Conservation (phyloP, 2,797 vertebrate genomes). For the Pelochelys cantorii region DNA sequence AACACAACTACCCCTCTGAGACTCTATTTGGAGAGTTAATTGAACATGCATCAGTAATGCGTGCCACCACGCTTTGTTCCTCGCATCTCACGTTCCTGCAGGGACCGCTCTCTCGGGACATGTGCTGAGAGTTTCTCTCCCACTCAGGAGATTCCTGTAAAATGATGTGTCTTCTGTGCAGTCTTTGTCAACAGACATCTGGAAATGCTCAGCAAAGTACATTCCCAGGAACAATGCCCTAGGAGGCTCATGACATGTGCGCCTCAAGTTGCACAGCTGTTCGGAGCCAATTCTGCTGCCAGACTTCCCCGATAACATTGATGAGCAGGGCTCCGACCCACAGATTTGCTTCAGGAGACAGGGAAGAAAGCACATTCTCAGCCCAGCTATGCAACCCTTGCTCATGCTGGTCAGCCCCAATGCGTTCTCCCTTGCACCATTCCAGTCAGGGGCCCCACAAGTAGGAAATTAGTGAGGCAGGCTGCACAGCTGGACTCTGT, state of each 20-base stretch:
- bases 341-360: not conserved
- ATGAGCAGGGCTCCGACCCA: not conserved
- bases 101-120: not conserved
- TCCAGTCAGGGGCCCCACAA: not conserved
- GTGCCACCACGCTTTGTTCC: not conserved
- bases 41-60: not conserved
- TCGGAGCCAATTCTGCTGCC: not conserved
- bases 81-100: not conserved
- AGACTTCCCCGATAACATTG: not conserved
- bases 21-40: not conserved
- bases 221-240: not conserved
- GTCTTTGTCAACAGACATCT: not conserved
- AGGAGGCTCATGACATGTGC: not conserved
- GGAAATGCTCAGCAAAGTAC: not conserved
- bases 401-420: not conserved
- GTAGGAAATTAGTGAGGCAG: not conserved
- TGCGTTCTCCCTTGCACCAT: no score
- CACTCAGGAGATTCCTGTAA: not conserved
- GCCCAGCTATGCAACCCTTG: not conserved
- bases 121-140: not conserved
- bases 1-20: no score
- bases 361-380: not conserved
- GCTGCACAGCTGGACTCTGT: not conserved
- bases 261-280: not conserved
- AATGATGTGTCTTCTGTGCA: not conserved